Evolutionary conservation across 30 jellyfish, hydroid and myxozoan genomes (phyloP), one percentile per base, ranked within the genome.

Genomic region (Hydractinia echinata): DNA sequence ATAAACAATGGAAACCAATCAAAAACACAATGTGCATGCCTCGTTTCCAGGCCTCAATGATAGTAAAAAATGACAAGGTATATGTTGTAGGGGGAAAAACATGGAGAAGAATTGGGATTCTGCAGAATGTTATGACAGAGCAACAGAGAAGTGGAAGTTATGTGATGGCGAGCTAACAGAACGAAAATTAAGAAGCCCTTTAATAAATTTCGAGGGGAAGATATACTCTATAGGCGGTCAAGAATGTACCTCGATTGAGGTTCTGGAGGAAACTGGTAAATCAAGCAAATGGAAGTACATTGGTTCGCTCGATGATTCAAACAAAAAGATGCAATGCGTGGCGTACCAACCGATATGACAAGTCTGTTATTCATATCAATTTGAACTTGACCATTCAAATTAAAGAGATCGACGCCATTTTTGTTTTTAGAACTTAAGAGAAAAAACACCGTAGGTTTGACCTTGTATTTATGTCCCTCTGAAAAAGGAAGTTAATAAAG

Each of bases 11-110:
- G 81, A 71, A 71, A 71, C 8, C 61, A 8, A 71, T 71, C 81
- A 71, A 71, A 4, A 20, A 20, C 39, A 30, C 81, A 48, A 71
- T 71, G 81, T 71, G 60, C 15, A 30, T n/a, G 51, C 81, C 81
- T 6, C 9, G 81, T 55, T 71, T 71, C 5, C 55, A 50, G n/a
- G 81, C 81, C 61, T 71, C 81, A 15, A 71, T 71, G 55, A 30
- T 71, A 14, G 53, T 71, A 0, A 71, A 71, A 8, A 50, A 50
- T 20, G 81, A 71, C 5, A 71, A 71, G 3, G 81, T 71, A 20
- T 71, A 71, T 15, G 61, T 71, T 8, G 55, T 71, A 7, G 81
- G 81, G 10, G 81, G 15, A 30, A 60, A 7, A 50, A 52, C 51
- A 7, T 20, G 61, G 81, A 71, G 51, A 71, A 50, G n/a, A 71